These are phyloP conservation scores for Aphidius ervi DNA, from an alignment of 1,140 invertebrate species.

Conservation along the genomic window DNA sequence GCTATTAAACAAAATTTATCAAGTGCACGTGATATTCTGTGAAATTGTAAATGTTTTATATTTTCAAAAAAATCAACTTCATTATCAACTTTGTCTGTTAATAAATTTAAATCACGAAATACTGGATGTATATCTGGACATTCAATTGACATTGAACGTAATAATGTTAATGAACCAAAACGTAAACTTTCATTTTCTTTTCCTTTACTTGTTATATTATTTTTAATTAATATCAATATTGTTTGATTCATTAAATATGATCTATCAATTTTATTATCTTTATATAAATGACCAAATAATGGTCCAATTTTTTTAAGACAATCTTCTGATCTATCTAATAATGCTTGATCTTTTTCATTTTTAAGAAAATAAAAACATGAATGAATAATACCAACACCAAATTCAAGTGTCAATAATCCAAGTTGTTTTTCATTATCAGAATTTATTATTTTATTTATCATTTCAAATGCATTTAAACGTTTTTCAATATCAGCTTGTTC, in stretches of 20 bases:
- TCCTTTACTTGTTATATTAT: conserved; percentile 60
- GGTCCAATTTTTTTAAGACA: conserved; percentile 66
- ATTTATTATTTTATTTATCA: conserved; percentile 57
- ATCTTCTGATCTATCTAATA: conserved; percentile 73
- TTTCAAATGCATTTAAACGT: conserved; percentile 69
- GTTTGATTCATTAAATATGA: conserved; percentile 71
- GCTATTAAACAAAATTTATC: conserved; percentile 62
- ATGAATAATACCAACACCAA: conserved; percentile 71
- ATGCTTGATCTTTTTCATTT: conserved; percentile 75
- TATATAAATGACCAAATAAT: conserved; percentile 55
- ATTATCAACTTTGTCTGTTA: conserved; percentile 69
- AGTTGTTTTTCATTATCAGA: conserved; percentile 45
- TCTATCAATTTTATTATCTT: conserved; percentile 48
- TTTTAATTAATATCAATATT: conserved; percentile 64
- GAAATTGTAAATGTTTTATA: conserved; percentile 79
- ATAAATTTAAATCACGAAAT: conserved; percentile 67
- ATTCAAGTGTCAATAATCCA: conserved; percentile 56
- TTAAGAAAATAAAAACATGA: conserved; percentile 79
- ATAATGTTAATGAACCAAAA: conserved; percentile 71
- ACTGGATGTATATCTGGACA: conserved; percentile 67
- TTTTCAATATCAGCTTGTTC: conserved; percentile 89
- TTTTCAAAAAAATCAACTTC: conserved; percentile 96
- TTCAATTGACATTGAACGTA: conserved; percentile 71
- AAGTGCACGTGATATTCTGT: conserved; percentile 76
- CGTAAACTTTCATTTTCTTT: conserved; percentile 58